Evolutionary conservation across 2,113 vertebrate species (phyloP).

Genomic region (Tragelaphus scriptus): DNA sequence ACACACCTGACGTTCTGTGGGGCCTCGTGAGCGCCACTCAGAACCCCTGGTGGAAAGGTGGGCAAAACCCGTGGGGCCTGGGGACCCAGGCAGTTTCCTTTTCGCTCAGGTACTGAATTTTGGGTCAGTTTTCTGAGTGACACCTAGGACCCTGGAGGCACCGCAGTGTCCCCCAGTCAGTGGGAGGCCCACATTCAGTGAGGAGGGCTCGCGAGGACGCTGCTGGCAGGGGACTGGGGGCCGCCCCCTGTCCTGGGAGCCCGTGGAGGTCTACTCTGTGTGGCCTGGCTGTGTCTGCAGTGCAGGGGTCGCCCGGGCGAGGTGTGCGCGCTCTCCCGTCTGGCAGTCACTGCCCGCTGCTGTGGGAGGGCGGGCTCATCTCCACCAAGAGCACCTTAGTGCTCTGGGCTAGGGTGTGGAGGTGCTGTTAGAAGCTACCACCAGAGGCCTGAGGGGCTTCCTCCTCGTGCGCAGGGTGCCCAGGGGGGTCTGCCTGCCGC

Average conservation of each 20-base stretch:
- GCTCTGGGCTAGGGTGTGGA: too few relatives aligned
- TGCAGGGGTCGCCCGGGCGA: too few relatives aligned
- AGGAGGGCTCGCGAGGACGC: fast-evolving
- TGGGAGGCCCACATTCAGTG: background rate
- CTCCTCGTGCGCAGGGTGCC: background rate
- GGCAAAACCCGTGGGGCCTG: background rate
- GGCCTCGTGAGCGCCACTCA: background rate
- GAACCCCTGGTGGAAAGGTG: background rate
- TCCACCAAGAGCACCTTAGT: background rate
- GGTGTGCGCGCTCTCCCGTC: too few relatives aligned
- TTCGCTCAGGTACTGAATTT: background rate
- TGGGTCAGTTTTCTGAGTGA: background rate
- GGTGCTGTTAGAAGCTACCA: too few relatives aligned
- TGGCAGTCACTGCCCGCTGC: too few relatives aligned
- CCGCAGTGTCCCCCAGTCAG: background rate
- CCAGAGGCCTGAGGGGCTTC: too few relatives aligned
- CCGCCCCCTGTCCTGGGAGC: background rate
- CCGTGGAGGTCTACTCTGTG: too few relatives aligned
- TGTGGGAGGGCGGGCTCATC: too few relatives aligned
- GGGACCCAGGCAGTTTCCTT: background rate
- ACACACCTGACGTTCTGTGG: background rate
- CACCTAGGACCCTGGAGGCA: background rate
- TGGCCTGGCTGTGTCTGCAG: too few relatives aligned
- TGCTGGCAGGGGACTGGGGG: background rate
- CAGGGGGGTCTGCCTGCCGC: fast-evolving